Base-by-base conservation (phyloP, 64 coral and sea anemone species). In the Stichodactyla mertensii region DNA sequence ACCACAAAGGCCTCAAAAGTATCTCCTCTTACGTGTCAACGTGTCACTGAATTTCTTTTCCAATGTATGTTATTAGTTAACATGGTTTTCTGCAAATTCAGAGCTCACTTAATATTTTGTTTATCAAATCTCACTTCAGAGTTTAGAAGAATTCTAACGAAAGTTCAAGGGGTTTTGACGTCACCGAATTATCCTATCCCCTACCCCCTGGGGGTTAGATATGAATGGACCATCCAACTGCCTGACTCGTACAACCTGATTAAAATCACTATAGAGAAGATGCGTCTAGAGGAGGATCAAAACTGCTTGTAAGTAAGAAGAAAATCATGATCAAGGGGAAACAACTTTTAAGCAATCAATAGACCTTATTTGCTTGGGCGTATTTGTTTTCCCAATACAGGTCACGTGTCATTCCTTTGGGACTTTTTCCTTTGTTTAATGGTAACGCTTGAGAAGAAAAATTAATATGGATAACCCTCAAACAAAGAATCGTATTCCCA, bases 241-340 rank as follows among this genome's bases (percentile, higher is more conserved):
- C 84, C 94, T 8, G 28, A n/a, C 7, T 77, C 81, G 9, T 96
- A 92, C 70, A 70, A 88, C 12, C 58, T 61, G 20, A 93, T 96
- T 15, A 82, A 74, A 28, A 80, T 96, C 60, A 90, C 86, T 6
- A 55, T 96, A 9, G 84, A 92, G 31, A 57, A 66, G 14, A 57
- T 96, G 70, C 78, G 70, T 31, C 82, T 96, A 8, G 94, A 96
- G 81, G 91, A 96, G 53, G 94, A 96, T 78, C 86, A 91, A 80
- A 92, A 96, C 85, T 93, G 94, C 86, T 56, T 92, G 94, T 95
- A 95, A 83, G 94, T 81, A n/a, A 6, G 12, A 31, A 74, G 11
- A 14, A 74, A 9, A 9, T 22, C 62, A n/a, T 18, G 62, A 61
- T 2, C 59, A 71, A 27, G 4, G 7, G 6, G 6, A 20, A 26